Evolutionary conservation across 2,888 invertebrate species (phyloP).

Genomic region (Ariolimax columbianus): DNA sequence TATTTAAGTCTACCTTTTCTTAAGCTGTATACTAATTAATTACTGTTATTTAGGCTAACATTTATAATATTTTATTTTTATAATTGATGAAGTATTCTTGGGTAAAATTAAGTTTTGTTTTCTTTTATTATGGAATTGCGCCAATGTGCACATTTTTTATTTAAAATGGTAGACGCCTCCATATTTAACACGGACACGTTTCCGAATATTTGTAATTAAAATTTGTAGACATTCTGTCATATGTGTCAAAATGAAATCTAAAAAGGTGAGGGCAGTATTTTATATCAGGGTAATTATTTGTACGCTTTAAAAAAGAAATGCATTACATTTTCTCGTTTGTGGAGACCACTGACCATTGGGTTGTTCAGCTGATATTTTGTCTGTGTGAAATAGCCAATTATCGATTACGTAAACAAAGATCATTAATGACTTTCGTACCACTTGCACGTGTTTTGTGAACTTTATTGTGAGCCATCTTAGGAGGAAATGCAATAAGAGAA

Average conservation of each 20-base stretch:
- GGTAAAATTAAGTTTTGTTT: neutral
- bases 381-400: conserved; percentile 3
- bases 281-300: neutral
- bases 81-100: neutral
- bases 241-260: conserved; percentile 26
- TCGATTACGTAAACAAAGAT: conserved; percentile 29
- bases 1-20: neutral
- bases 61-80: neutral
- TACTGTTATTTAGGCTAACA: neutral
- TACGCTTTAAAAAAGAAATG: neutral
- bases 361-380: neutral
- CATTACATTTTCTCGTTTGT: neutral
- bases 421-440: neutral
- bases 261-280: conserved; percentile 4
- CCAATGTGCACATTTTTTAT: neutral
- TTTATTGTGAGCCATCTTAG: no score
- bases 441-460: no score
- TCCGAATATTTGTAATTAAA: conserved; percentile 10
- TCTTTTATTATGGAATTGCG: neutral
- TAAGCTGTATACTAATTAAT: neutral
- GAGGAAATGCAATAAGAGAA: no score
- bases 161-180: conserved; percentile 1
- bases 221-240: no score
- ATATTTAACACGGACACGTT: conserved; percentile 27
- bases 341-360: neutral